These are phyloP conservation scores for Hyles lineata DNA, from an alignment of 2,888 invertebrate species.

Conservation along the genomic window DNA sequence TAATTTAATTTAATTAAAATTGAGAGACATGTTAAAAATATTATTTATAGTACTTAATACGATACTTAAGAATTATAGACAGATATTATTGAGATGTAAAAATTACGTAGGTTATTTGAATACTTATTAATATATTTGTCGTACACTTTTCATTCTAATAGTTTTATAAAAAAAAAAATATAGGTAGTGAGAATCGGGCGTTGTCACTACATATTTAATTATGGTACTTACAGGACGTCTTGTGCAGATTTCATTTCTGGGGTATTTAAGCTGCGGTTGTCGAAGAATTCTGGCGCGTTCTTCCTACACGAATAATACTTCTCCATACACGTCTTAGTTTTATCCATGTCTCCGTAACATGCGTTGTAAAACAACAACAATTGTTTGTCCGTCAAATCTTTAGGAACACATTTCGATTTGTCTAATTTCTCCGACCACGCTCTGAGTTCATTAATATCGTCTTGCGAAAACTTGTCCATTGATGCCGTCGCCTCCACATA, in stretches of 20 bases:
- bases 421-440: conserved; percentile 80
- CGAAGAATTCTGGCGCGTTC: conserved; percentile 87
- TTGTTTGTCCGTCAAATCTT: conserved; percentile 85
- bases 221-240: conserved; percentile 82
- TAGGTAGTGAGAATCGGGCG: background rate
- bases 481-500: conserved; percentile 71
- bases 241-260: conserved; percentile 76
- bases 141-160: too few species aligned
- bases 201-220: background rate
- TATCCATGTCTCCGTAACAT: conserved; percentile 85
- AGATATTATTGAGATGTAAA: too few species aligned
- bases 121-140: too few species aligned
- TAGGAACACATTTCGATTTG: conserved; percentile 78
- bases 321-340: conserved; percentile 86
- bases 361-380: conserved; percentile 87
- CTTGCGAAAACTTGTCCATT: conserved; percentile 80
- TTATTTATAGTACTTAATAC: too few species aligned
- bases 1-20: too few species aligned
- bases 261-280: conserved; percentile 81
- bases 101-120: too few species aligned
- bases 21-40: too few species aligned
- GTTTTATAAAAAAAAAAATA: too few species aligned
- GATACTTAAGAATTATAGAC: too few species aligned
- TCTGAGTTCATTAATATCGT: conserved; percentile 74
- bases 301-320: conserved; percentile 85